Base-by-base conservation (phyloP, 2,888 invertebrate species). In the Pachydiplax longipennis region DNA sequence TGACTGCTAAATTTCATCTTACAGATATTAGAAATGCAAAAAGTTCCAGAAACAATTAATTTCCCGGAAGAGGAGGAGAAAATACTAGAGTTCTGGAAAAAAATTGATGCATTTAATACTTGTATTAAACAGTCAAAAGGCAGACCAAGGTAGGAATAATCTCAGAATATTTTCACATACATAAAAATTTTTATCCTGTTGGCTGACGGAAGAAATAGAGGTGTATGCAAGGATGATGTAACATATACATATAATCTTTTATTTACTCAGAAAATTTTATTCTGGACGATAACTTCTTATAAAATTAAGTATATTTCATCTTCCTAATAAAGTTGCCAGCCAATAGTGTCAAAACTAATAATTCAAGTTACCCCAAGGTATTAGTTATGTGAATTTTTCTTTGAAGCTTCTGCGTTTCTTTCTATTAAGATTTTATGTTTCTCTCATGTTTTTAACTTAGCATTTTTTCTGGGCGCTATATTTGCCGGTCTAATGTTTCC, bases 61-160 rank as follows among this genome's bases (percentile, higher is more conserved):
- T 99, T 99, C 94, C 96, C 99, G 0, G 95, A 95, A 90, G 98
- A 98, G 94, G 99, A 99, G 93, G 97, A 97, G 93, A 96, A 96
- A 92, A 95, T 98, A 90, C 94, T 98, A 90, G 94, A 96, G 92
- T 96, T 97, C 93, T 99, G 99, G 99, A 96, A 97, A 92, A 95
- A 97, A 90, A 95, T 98, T 81, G 97, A 99, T 93, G 99, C 97
- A 0, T 99, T 99, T 93, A 96, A 97, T 93, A 97, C 96, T 90
- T 98, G 98, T 93, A 94, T 99, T 91, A 97, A 97, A 93, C 97
- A 98, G 92, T 99, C 99, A 0, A 98, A 98, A 95, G 97, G 97
- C 93, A 97, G 96, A 94, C 98, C 98, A 2, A 96, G 96, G 96
- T 97, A 94, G 93, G 93, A 93, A 91, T 92, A 13, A 13, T 15